Base-by-base conservation (phyloP, 2,888 invertebrate species). In the Euzophera pinguis region DNA sequence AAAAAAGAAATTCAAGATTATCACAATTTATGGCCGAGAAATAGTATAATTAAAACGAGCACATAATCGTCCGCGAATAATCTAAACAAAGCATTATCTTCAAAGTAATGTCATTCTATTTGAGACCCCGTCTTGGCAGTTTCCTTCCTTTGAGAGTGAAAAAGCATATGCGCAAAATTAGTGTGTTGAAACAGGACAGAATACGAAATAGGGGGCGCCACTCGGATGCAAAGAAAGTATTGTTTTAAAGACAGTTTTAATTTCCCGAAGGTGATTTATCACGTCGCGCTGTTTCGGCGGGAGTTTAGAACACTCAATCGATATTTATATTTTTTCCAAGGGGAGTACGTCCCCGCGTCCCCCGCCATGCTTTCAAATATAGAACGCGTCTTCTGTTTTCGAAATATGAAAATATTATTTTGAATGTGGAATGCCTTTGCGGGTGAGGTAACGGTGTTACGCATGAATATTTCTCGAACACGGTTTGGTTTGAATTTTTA, bases 241-340 rank as follows among this genome's bases (percentile, higher is more conserved):
- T 89, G 88, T 87, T 87, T 82, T 84, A 86, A 86, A 86, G 88
- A 86, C 86, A 85, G 80, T 87, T 91, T 90, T 88, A 90, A 90
- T 91, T 90, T 90, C 90, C 90, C 87, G 86, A 85, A 85, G 83
- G 87, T 90, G 89, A 90, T 90, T 90, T 90, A 90, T 90, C 84
- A 83, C 81, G 64, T 49, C 53, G 58, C 69, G 69, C 69, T 73
- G 73, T 71, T 78, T 75, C 68, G 71, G 75, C 70, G 69, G 71
- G 72, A 69, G 43, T 51, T 51, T 43, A 37, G 43, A 72, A 61
- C 65, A 61, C 57, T 64, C 67, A 75, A 77, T 79, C 78, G 77
- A 80, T 81, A 75, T 78, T 74, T 71, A 61, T 69, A 64, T 73
- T 75, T 73, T 75, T 78, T 78, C 65, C 65, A 62, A 75, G 78